Percentiles rank a stretch among this genome's conserved stretches.
phyloP scores from a whole-genome alignment of 2,797 vertebrate genomes.

The Myotis findleyi region DNA sequence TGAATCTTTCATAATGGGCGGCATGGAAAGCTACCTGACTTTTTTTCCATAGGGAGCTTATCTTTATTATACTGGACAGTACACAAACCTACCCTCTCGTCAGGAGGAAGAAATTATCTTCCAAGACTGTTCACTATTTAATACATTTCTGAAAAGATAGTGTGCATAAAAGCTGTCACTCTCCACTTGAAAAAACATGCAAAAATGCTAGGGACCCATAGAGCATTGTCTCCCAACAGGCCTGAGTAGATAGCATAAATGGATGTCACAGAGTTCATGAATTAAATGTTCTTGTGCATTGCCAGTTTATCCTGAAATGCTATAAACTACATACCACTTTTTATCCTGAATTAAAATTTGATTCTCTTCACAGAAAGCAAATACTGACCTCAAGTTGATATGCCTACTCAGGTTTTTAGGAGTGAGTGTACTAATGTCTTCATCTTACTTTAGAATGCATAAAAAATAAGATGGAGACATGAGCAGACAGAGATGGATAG shows the following conservation, averaged over 20 bases:
- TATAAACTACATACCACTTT: not conserved
- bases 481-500: not conserved
- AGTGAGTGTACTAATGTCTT: not conserved
- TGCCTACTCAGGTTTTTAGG: not conserved
- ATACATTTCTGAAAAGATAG: not conserved
- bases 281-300: not conserved
- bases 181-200: not conserved
- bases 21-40: slow-evolving; percentile 11
- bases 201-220: not conserved
- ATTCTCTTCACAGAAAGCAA: slow-evolving; percentile 34
- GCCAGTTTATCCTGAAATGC: not conserved
- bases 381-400: not conserved
- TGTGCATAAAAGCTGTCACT: not conserved
- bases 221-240: not conserved
- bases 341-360: slow-evolving; percentile 21
- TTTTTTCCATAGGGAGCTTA: not conserved
- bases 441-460: not conserved
- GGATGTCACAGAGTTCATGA: not conserved
- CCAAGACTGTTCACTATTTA: not conserved
- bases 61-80: not conserved
- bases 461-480: not conserved
- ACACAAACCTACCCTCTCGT: not conserved
- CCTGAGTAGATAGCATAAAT: not conserved
- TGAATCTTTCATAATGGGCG: not conserved
- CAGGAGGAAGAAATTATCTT: not conserved